Evolutionary conservation across 2,888 invertebrate genomes (phyloP).

Genomic region (Heliconius ismenius): DNA sequence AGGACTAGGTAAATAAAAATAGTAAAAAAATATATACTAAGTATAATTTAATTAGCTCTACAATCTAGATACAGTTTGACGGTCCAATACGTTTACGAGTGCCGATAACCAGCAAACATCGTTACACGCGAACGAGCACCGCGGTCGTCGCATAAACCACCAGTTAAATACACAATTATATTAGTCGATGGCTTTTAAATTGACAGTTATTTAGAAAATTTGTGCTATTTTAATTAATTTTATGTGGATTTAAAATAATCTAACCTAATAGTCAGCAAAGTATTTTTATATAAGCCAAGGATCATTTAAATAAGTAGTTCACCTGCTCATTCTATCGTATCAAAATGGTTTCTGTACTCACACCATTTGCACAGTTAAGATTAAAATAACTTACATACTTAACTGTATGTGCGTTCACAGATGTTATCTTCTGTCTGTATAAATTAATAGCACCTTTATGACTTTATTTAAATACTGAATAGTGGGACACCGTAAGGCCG

Average conservation of each 20-base stretch:
- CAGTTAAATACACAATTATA: background rate
- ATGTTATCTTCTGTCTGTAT: conserved; percentile 31
- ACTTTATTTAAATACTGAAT: conserved; percentile 35
- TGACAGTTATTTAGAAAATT: background rate
- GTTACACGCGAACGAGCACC: conserved; percentile 30
- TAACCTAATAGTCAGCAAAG: background rate
- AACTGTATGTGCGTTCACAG: conserved; percentile 22
- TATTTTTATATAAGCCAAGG: conserved; percentile 1
- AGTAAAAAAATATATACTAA: background rate
- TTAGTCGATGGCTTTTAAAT: background rate
- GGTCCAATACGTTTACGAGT: conserved; percentile 46
- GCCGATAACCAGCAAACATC: conserved; percentile 34
- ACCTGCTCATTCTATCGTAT: conserved; percentile 15
- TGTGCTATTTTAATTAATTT: background rate
- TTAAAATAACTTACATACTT: conserved; percentile 22
- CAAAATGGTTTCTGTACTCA: conserved; percentile 6
- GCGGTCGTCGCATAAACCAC: conserved; percentile 28
- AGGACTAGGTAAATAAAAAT: too few species aligned
- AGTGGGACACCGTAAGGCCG: conserved; percentile 23
- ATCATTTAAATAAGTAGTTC: conserved; percentile 7
- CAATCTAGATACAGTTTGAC: conserved; percentile 35
- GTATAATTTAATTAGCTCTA: background rate
- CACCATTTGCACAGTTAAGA: conserved; percentile 1
- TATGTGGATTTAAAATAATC: background rate
- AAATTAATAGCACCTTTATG: conserved; percentile 34